Conservation (phyloP, 2,113 vertebrate species). For the Scartelaos histophorus region DNA sequence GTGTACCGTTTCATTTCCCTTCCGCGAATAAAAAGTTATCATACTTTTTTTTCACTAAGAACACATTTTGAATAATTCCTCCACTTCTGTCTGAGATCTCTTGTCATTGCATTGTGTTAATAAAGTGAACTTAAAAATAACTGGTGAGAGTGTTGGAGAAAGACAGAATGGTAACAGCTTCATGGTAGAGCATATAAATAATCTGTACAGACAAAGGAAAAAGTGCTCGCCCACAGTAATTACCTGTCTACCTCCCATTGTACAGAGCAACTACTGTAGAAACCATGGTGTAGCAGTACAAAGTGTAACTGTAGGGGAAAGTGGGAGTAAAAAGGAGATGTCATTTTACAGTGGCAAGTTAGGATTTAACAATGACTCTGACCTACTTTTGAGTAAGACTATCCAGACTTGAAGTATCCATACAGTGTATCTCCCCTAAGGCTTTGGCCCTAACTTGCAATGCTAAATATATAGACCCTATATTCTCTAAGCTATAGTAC, state of each 20-base stretch:
- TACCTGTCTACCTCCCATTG: conserved; percentile 32
- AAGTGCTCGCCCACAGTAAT: conserved; percentile 32
- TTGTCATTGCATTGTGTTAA: conserved; percentile 25
- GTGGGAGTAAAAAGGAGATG: conserved; percentile 8
- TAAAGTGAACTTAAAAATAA: conserved; percentile 41
- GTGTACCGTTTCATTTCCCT: neutral
- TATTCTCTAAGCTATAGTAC: neutral
- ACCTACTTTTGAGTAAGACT: conserved; percentile 15
- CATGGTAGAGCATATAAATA: conserved; percentile 34
- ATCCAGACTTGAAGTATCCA: neutral
- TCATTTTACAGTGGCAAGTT: conserved; percentile 31
- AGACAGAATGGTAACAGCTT: conserved; percentile 19
- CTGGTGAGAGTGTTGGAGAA: conserved; percentile 7
- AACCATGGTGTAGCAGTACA: neutral
- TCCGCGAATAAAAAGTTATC: neutral
- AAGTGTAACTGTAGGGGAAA: conserved; percentile 11
- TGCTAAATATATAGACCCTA: neutral
- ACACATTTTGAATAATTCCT: neutral
- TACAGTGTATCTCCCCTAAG: neutral
- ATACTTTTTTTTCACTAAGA: neutral
- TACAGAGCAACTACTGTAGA: conserved; percentile 31
- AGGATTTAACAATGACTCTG: conserved; percentile 32
- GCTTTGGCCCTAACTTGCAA: neutral
- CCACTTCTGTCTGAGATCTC: conserved; percentile 7
- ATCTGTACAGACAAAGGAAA: conserved; percentile 24